Evolutionary conservation across 2,113 vertebrate genomes (phyloP).

Genomic region (Syrrhaptes paradoxus): DNA sequence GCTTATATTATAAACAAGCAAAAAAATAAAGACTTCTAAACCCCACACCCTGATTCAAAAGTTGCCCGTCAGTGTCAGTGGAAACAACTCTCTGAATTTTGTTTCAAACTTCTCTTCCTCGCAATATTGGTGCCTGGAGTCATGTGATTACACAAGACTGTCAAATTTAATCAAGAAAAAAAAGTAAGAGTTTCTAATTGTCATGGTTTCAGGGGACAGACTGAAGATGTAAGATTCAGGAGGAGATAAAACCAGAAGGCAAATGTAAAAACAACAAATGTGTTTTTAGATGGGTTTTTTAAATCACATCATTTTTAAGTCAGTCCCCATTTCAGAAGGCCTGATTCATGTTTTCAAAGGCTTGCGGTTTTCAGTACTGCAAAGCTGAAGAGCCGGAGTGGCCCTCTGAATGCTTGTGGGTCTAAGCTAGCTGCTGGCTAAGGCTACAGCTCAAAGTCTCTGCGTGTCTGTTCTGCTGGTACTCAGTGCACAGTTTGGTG

Average conservation of each 20-base stretch:
- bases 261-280: background rate
- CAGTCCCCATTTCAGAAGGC: background rate
- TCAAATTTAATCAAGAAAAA: background rate
- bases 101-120: background rate
- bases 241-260: background rate
- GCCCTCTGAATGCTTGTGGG: background rate
- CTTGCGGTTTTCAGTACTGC: background rate
- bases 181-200: background rate
- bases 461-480: background rate
- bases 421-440: background rate
- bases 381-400: background rate
- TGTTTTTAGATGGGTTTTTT: background rate
- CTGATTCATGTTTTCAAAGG: background rate
- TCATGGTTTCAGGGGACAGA: background rate
- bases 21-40: background rate
- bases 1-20: background rate
- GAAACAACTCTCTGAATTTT: background rate
- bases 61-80: background rate
- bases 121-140: background rate
- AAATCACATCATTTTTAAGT: background rate
- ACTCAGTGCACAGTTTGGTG: background rate
- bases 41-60: background rate
- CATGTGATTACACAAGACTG: background rate
- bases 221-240: background rate
- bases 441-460: background rate